Percentiles rank a stretch among this genome's conserved stretches.
Evolutionary conservation across 2,888 invertebrate genomes (phyloP).

Genomic region (Philereme vetulata): DNA sequence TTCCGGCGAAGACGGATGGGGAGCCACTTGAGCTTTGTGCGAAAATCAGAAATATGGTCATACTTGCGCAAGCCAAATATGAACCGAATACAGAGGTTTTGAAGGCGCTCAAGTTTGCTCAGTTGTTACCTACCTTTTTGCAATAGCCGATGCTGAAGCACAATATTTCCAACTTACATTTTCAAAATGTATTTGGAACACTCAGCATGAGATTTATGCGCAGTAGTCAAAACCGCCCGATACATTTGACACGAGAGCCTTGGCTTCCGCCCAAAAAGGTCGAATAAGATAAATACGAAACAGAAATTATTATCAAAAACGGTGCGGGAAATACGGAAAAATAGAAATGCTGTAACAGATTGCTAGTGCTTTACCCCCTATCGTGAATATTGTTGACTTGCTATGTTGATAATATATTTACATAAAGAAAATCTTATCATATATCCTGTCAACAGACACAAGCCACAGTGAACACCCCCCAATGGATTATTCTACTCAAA

Average conservation of each 20-base stretch:
- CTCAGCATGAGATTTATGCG: slow-evolving; percentile 30
- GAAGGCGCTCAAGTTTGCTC: too few relatives aligned
- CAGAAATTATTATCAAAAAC: slow-evolving; percentile 44
- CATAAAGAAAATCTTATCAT: slow-evolving; percentile 19
- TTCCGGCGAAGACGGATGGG: too few relatives aligned
- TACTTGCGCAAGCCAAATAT: too few relatives aligned
- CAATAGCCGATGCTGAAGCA: background rate
- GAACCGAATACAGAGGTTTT: too few relatives aligned
- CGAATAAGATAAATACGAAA: slow-evolving; percentile 58
- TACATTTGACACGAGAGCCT: slow-evolving; percentile 37
- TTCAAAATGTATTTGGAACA: slow-evolving; percentile 21
- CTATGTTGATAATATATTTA: slow-evolving; percentile 24
- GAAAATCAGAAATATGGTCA: too few relatives aligned
- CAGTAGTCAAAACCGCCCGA: slow-evolving; percentile 32
- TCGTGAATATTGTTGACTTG: slow-evolving; percentile 19
- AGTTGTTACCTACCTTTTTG: too few relatives aligned
- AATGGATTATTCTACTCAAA: too few relatives aligned
- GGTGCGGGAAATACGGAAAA: slow-evolving; percentile 28
- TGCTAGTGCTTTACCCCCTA: slow-evolving; percentile 24
- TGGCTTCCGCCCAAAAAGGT: slow-evolving; percentile 49
- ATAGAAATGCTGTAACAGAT: slow-evolving; percentile 27
- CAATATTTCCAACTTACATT: slow-evolving; percentile 11
- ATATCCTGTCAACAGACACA: slow-evolving; percentile 5
- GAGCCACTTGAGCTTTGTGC: too few relatives aligned
- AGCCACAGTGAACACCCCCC: too few relatives aligned